Evolutionary conservation across 2,797 vertebrate species (phyloP), one percentile per base, ranked within the genome.

Genomic region (Anolis apletophallus): DNA sequence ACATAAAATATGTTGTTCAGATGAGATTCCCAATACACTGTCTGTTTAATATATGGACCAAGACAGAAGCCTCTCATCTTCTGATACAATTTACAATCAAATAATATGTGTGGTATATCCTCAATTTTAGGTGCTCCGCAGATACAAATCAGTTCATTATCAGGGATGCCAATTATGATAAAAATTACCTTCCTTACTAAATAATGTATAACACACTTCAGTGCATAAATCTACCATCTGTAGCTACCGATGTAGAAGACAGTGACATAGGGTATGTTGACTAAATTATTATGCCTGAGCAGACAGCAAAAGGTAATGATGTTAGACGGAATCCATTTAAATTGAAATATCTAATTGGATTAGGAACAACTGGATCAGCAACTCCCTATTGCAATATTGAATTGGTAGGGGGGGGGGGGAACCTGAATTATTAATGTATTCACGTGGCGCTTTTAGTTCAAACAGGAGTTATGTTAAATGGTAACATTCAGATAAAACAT

Each of bases 401-500:
- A 46, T 36, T 81, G 61, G 64, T 21, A 52, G 29, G 52, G 19
- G 52, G 19, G 19, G 52, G 19, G 12, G 26, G 12, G 46, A 36
- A 46, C 2, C 16, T 50, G 54, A 26, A 17, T 12, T 69, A 14
- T 16, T 59, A 6, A 85, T 59, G 40, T 34, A 71, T 1, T 19
- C 12, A 29, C 19, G 16, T 3, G 5, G 50, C 61, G 7, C 14
- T 71, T 26, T 82, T 50, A 10, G 11, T 10, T 32, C 32, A 52
- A 69, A 61, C 8, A 52, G 26, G 10, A 32, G 17, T 75, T 64
- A 64, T 9, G 61, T 68, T 26, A 84, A 2, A 40, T 0, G 1
- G 83, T 67, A 85, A 75, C 83, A 90, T 0, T 0, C 13, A 0
- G 91, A 89, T 86, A 88, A 84, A 67, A 80, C 68, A 88, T 36